Conservation (phyloP, 2,797 vertebrate genomes). For the Kryptopterus vitreolus region DNA sequence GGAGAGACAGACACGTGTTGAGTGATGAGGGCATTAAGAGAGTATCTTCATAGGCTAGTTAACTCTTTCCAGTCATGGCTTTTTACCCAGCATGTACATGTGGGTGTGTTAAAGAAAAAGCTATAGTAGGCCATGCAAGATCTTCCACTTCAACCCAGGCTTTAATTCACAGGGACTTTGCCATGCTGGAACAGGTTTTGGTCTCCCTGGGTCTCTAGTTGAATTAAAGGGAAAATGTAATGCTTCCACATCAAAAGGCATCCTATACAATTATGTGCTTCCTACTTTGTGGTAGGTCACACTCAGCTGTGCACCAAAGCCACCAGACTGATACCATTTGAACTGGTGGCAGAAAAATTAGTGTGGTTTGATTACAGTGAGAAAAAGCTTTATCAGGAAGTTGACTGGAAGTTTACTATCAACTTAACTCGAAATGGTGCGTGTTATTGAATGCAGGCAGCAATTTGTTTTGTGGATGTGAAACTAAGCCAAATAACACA, state of each 20-base stretch:
- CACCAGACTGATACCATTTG: not conserved
- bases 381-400: not conserved
- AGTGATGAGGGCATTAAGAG: constrained; percentile 61
- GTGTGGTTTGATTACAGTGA: not conserved
- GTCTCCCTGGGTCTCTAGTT: too few species aligned
- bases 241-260: too few species aligned
- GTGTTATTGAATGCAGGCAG: not conserved
- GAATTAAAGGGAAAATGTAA: too few species aligned
- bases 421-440: not conserved
- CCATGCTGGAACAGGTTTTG: too few species aligned
- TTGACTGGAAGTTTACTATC: not conserved
- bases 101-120: too few species aligned
- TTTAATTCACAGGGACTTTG: too few species aligned
- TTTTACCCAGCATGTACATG: not conserved
- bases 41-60: constrained; percentile 19
- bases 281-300: too few species aligned
- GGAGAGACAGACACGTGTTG: constrained; percentile 51
- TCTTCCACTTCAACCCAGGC: too few species aligned
- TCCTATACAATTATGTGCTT: too few species aligned
- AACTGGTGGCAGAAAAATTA: too few species aligned
- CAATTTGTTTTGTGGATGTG: not conserved
- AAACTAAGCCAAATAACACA: not conserved
- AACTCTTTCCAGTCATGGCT: constrained; percentile 45
- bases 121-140: too few species aligned
- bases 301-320: not conserved